Percentiles rank a stretch among this genome's conserved stretches.
Evolutionary conservation across 2,888 invertebrate species (phyloP).

Genomic region (Thecocarcelia acutangulata): DNA sequence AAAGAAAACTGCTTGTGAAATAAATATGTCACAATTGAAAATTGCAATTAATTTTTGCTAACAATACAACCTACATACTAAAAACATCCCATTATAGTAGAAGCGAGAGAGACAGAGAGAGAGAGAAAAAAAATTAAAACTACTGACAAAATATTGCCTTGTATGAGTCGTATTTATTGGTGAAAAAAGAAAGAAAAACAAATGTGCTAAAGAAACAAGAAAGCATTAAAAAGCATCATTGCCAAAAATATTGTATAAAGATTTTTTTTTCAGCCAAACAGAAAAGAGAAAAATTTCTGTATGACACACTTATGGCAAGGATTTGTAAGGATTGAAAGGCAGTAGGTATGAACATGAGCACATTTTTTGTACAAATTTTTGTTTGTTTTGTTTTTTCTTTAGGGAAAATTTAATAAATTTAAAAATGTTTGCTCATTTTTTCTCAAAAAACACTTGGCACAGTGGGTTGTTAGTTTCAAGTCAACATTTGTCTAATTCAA

Average conservation of each 20-base stretch:
- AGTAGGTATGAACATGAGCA: constrained; percentile 24
- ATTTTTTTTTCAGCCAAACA: constrained; percentile 20
- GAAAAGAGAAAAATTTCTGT: constrained; percentile 19
- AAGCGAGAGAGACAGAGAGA: background rate
- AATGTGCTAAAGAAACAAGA: constrained; percentile 17
- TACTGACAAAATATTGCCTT: constrained; percentile 59
- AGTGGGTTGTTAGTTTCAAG: background rate
- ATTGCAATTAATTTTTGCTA: constrained; percentile 69
- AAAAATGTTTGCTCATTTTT: constrained; percentile 25
- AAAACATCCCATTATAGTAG: constrained; percentile 31
- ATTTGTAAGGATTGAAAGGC: constrained; percentile 50
- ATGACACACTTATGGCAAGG: constrained; percentile 57
- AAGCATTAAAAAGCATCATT: constrained; percentile 46
- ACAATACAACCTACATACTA: constrained; percentile 48
- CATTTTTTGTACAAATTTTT: constrained; percentile 10
- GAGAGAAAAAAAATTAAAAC: constrained; percentile 31
- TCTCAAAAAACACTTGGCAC: background rate
- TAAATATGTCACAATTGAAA: constrained; percentile 68
- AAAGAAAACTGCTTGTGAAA: constrained; percentile 44
- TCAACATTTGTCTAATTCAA: too few species aligned
- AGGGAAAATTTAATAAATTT: constrained; percentile 44
- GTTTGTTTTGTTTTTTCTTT: background rate
- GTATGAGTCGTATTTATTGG: constrained; percentile 42
- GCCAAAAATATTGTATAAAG: constrained; percentile 59
- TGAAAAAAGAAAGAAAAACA: constrained; percentile 4